A percentile compares a stretch with the other conserved stretches of the same genome.
Evolutionary conservation across 1,140 invertebrate species (phyloP).

Genomic region (Charaxes varanes): DNA sequence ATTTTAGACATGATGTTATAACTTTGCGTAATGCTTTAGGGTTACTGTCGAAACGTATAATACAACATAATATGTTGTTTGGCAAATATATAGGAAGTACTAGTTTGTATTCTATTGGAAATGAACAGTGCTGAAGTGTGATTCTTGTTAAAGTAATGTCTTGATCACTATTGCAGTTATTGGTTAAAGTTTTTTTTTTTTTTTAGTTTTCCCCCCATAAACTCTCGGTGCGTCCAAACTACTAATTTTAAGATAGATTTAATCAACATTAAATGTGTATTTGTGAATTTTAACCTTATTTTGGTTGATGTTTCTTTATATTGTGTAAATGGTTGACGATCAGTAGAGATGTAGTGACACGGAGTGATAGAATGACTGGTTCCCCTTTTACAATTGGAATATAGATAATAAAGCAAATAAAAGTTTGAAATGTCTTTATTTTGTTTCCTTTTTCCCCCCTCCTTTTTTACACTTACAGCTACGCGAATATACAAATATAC

Average conservation of each 20-base stretch:
- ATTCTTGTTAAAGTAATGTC: too few species aligned
- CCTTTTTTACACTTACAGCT: slow-evolving; percentile 9
- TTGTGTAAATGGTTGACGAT: slow-evolving; percentile 67
- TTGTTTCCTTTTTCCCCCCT: slow-evolving; percentile 37
- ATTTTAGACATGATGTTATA: too few species aligned
- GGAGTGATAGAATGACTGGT: slow-evolving; percentile 68
- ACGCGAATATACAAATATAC: slow-evolving; percentile 24
- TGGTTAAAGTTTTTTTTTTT: slow-evolving; percentile 24
- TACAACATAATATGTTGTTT: too few species aligned
- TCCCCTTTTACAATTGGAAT: slow-evolving; percentile 71
- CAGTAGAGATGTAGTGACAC: slow-evolving; percentile 64
- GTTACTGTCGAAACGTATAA: too few species aligned
- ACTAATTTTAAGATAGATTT: slow-evolving; percentile 52
- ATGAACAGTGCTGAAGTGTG: too few species aligned
- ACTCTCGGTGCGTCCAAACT: slow-evolving; percentile 41
- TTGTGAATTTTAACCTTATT: slow-evolving; percentile 71
- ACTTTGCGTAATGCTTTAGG: too few species aligned
- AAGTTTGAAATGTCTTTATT: slow-evolving; percentile 49
- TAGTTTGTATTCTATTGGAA: too few species aligned
- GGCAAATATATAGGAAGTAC: too few species aligned
- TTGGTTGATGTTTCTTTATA: slow-evolving; percentile 69
- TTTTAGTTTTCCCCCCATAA: slow-evolving; percentile 17
- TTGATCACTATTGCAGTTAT: slow-evolving; percentile 6
- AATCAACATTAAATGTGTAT: slow-evolving; percentile 72
- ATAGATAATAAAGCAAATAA: slow-evolving; percentile 71